A percentile compares a stretch with the other conserved stretches of the same genome.
Conservation (phyloP, 2,888 invertebrate species). For the Sphaeridia pumilis region DNA sequence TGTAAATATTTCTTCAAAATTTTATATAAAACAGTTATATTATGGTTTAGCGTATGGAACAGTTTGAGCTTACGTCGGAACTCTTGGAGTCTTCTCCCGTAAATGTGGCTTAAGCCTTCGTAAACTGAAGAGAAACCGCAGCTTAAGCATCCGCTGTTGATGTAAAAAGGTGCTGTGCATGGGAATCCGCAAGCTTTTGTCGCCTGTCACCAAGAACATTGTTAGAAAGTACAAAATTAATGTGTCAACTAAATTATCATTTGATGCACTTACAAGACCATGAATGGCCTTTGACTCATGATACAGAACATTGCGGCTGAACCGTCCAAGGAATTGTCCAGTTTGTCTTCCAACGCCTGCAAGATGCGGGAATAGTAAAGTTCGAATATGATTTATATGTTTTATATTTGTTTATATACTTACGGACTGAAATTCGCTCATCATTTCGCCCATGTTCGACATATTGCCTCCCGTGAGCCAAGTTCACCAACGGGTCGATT, state of each 20-base stretch:
- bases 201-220: conserved; percentile 15
- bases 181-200: conserved; percentile 30
- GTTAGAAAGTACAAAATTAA: background rate
- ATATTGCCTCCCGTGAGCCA: conserved; percentile 26
- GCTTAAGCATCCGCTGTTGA: conserved; percentile 29
- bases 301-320: conserved; percentile 26
- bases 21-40: no score
- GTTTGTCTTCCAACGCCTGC: conserved; percentile 29
- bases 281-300: conserved; percentile 32
- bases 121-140: conserved; percentile 31
- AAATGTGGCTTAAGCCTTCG: conserved; percentile 30
- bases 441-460: conserved; percentile 32
- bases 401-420: no score
- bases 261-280: conserved; percentile 22
- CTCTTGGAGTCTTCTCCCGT: conserved; percentile 20
- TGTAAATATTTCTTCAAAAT: no score
- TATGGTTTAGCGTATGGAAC: background rate
- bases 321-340: conserved; percentile 29
- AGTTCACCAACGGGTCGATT: conserved; percentile 23
- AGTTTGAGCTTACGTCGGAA: conserved; percentile 9
- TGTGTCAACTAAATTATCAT: background rate
- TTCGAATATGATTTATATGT: no score
- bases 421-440: conserved; percentile 30
- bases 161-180: conserved; percentile 27
- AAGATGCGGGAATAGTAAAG: no score